Percentiles rank a stretch among this genome's conserved stretches.
Conservation (phyloP, 2,888 invertebrate species). For the Tinea pellionella region DNA sequence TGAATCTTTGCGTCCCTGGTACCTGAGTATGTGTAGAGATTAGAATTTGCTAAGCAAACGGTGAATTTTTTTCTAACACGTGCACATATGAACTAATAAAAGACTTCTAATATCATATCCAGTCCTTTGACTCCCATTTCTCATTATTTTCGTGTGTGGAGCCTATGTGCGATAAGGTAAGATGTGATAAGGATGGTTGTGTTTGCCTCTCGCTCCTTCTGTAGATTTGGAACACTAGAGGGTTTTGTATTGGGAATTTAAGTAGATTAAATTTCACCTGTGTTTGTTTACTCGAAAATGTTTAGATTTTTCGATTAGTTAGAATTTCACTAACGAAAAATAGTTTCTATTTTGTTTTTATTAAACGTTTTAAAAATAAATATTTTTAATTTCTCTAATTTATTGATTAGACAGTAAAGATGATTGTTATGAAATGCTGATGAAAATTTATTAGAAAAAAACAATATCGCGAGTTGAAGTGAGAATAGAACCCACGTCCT, state of each 20-base stretch:
- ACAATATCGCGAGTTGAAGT: no score
- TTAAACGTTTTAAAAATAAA: no score
- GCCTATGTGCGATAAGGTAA: background rate
- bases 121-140: background rate
- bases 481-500: no score
- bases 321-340: no score
- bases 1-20: slow-evolving; percentile 46
- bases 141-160: background rate
- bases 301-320: no score
- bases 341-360: no score
- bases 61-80: slow-evolving; percentile 57
- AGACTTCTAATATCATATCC: slow-evolving; percentile 30
- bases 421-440: no score
- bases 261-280: background rate
- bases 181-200: slow-evolving; percentile 16
- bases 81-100: slow-evolving; percentile 31
- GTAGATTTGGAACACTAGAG: background rate
- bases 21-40: slow-evolving; percentile 66
- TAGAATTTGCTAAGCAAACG: slow-evolving; percentile 68
- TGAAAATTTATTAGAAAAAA: no score
- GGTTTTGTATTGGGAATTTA: background rate
- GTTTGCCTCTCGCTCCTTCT: slow-evolving; percentile 14
- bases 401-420: no score
- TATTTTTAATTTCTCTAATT: no score
- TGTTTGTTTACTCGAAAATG: no score